Evolutionary conservation across 2,113 vertebrate genomes (phyloP).

Genomic region (Marcusenius ussheri): DNA sequence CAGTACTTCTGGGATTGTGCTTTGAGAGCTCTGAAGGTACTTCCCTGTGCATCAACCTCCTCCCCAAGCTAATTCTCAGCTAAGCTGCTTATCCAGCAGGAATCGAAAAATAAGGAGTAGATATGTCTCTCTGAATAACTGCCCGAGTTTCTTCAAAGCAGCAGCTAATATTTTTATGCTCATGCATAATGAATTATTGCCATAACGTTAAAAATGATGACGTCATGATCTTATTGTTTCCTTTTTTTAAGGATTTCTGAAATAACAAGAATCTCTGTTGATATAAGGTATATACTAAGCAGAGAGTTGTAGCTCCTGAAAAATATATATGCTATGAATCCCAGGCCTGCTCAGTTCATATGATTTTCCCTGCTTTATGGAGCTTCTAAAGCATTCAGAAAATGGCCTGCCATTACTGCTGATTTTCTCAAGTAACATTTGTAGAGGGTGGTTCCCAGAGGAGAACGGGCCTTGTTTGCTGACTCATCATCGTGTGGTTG

Average conservation of each 20-base stretch:
- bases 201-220: background rate
- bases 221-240: background rate
- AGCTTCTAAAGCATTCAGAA: background rate
- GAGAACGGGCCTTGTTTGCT: constrained; percentile 1
- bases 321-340: background rate
- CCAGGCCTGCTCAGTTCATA: background rate
- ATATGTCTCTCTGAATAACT: background rate
- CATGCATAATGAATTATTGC: background rate
- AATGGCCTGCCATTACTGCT: background rate
- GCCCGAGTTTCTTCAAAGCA: background rate
- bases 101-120: background rate
- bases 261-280: background rate
- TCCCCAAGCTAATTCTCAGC: constrained; percentile 3
- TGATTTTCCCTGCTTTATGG: background rate
- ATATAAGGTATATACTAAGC: background rate
- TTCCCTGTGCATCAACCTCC: background rate
- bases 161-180: background rate
- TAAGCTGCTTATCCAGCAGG: background rate
- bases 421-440: background rate
- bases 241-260: background rate
- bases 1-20: background rate
- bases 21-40: no score
- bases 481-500: constrained; percentile 21
- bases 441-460: background rate
- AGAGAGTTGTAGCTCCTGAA: background rate